Base-by-base conservation (phyloP, 2,888 invertebrate genomes). In the Sinohyriopsis cumingii region DNA sequence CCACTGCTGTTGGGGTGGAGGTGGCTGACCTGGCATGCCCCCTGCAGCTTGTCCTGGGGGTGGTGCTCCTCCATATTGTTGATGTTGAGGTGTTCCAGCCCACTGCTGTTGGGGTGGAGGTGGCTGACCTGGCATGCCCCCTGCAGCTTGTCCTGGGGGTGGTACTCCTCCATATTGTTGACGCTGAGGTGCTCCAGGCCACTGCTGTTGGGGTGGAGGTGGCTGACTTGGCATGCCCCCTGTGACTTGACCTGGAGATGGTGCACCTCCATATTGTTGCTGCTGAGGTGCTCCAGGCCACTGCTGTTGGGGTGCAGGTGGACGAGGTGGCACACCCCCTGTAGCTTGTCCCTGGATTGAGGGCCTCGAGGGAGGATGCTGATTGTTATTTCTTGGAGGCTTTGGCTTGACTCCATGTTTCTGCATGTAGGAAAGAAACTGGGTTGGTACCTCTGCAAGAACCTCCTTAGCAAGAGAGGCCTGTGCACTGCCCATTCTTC, bases 381-480 rank as follows among this genome's bases (percentile, higher is more conserved):
- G 60, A 6, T n/a, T 25, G 9, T n/a, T 24, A 24, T 22, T 19
- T 59, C 72, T 67, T n/a, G 68, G 73, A 18, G 76, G 71, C 59
- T 80, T 79, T 22, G 89, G 87, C 62, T 78, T 74, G 53, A 88
- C 80, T 5, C 81, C 79, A 7, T 79, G 70, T 45, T 79, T 82
- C 77, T 90, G 90, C 92, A 92, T 92, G 80, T 89, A 92, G 0
- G 89, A 86, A 28, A 91, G 87, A 45, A 92, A 86, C 81, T 92
- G 92, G 53, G 88, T 85, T 7, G 87, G 87, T 45, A 88, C 78
- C 71, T 88, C 86, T 55, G 84, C 86, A 71, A 89, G 84, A 55
- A 92, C 92, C 77, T 92, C 92, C 82, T 91, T 91, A 54, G 92
- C 92, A 69, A 93, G 85, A 56, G 87, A 86, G 25, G 88, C 88